Base-by-base conservation (phyloP, 2,113 vertebrate species). In the Philantomba maxwellii region DNA sequence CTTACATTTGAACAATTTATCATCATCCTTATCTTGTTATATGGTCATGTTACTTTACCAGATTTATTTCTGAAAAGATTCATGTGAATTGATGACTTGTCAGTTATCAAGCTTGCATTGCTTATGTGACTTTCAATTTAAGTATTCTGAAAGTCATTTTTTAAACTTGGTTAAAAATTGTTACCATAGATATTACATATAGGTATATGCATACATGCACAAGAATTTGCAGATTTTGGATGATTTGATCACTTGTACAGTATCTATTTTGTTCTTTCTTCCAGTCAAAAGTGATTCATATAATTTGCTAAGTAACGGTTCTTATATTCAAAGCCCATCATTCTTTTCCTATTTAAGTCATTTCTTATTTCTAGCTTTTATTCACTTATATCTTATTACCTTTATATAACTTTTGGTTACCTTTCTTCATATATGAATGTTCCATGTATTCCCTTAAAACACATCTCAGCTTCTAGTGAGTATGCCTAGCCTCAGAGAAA, bases 11-110 rank as follows among this genome's bases (percentile, higher is more conserved):
- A 95, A 91, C 30, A 57, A 23, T 93, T 96, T 70, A 86, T 89
- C 86, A 88, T 86, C 47, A 88, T 95, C 55, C 83, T 93, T 86
- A 84, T 82, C 87, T 80, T 91, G 19, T 43, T 87, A 91, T 7
- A 33, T 28, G 51, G 62, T 15, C 23, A 36, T 87, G 45, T 87
- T 75, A 84, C 57, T 80, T 39, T 87, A 75, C 58, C 25, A 94
- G 25, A 51, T 75, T 94, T 96, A 80, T 83, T 87, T 96, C 88
- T 86, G 70, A 84, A 93, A 94, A 64, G 23, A 87, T 83, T 91
- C 19, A 21, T 64, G 1, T 80, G 73, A 73, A 78, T 78, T 85
- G 5, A 75, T 89, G 30, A 57, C 14, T 64, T 92, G 30, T 94
- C 45, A 89, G 0, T 89, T 86, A 47, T 25, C 33, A 88, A 7